A percentile compares a stretch with the other conserved stretches of the same genome.
phyloP scores from a whole-genome alignment of 2,888 invertebrate species.

The Limnephilus marmoratus region DNA sequence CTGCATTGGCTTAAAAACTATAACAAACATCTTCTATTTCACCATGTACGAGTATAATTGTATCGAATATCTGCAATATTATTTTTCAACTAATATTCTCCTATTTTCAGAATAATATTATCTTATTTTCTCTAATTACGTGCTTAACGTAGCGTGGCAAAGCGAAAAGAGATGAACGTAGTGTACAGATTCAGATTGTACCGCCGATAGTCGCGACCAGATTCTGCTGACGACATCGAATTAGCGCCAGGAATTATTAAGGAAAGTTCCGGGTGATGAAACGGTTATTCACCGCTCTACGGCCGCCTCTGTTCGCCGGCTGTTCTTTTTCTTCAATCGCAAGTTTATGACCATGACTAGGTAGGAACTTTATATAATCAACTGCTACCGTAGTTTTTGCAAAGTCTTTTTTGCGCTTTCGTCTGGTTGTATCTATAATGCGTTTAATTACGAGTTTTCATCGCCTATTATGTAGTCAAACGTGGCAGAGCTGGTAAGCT shows the following conservation, averaged over 20 bases:
- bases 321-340: not conserved
- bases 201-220: not conserved
- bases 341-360: not conserved
- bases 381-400: not conserved
- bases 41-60: too few relatives aligned
- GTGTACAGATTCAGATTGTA: not conserved
- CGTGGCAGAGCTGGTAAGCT: too few relatives aligned
- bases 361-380: not conserved
- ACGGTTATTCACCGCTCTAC: constrained; percentile 34
- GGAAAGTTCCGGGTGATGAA: constrained; percentile 22
- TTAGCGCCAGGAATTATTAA: not conserved
- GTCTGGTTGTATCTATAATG: not conserved
- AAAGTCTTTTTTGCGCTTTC: not conserved
- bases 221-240: not conserved
- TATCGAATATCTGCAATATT: not conserved
- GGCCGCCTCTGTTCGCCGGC: not conserved
- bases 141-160: constrained; percentile 16
- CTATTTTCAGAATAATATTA: not conserved
- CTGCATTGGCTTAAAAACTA: too few relatives aligned
- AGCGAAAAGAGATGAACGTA: not conserved
- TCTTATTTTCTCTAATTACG: not conserved
- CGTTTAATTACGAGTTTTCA: too few relatives aligned
- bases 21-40: not conserved
- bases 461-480: too few relatives aligned
- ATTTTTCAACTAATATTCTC: not conserved